A percentile compares a stretch with the other conserved stretches of the same genome.
Evolutionary conservation across 2,888 invertebrate species (phyloP).

Genomic region (Dorcus parallelipipedus): DNA sequence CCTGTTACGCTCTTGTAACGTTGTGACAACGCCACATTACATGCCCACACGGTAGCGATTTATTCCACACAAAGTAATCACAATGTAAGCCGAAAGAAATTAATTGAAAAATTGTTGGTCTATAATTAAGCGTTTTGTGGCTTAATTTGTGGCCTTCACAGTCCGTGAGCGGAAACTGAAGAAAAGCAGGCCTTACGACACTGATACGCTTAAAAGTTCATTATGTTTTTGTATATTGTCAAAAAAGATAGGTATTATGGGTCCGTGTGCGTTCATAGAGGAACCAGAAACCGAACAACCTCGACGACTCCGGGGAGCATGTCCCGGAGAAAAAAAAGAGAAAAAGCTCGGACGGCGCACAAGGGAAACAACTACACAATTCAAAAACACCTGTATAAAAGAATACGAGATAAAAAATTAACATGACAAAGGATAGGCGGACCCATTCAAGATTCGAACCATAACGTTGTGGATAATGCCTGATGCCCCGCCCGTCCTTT

Average conservation of each 20-base stretch:
- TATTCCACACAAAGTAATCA: not conserved
- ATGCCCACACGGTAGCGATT: too few relatives aligned
- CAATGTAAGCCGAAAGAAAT: not conserved
- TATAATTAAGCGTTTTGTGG: not conserved
- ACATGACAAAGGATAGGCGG: slow-evolving; percentile 49
- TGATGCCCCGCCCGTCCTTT: slow-evolving; percentile 37
- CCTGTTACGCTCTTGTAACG: too few relatives aligned
- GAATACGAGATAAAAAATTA: slow-evolving; percentile 50
- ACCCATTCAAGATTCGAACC: slow-evolving; percentile 40
- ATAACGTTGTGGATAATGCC: slow-evolving; percentile 46
- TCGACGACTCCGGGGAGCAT: not conserved
- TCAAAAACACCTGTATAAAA: slow-evolving; percentile 50
- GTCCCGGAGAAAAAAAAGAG: not conserved
- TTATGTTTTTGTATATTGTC: slow-evolving; percentile 5
- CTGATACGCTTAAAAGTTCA: slow-evolving; percentile 14
- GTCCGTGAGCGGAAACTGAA: not conserved
- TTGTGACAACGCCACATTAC: too few relatives aligned
- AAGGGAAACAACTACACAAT: slow-evolving; percentile 35
- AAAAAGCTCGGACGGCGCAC: not conserved
- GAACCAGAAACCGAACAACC: not conserved
- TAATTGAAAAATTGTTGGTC: not conserved
- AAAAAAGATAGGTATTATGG: not conserved
- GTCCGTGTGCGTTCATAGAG: not conserved
- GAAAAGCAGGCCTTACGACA: not conserved
- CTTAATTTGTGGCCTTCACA: not conserved